These are phyloP conservation scores for Pseudopipra pipra DNA, from an alignment of 2,113 vertebrate genomes.

Conservation along the genomic window DNA sequence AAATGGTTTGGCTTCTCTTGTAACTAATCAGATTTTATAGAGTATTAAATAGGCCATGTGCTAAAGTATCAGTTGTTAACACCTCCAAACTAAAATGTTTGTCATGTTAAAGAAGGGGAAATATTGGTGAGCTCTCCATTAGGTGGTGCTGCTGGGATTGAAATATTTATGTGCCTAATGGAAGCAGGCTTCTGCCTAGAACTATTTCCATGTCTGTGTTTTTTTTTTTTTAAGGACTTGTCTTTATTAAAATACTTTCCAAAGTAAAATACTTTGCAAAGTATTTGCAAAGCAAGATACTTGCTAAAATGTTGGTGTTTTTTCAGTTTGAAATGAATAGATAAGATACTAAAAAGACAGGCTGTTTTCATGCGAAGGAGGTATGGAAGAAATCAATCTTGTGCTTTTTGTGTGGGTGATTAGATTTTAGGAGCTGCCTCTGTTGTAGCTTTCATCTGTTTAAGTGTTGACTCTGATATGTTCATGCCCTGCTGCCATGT, in stretches of 20 bases:
- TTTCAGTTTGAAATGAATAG: neutral
- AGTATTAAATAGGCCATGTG: neutral
- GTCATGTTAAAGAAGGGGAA: neutral
- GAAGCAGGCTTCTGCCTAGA: neutral
- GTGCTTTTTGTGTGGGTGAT: neutral
- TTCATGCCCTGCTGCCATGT: neutral
- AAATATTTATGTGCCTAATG: slow-evolving; percentile 21
- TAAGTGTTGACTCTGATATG: neutral
- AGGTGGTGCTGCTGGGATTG: slow-evolving; percentile 68
- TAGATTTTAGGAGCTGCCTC: neutral
- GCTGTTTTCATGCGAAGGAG: neutral
- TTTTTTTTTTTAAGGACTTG: neutral
- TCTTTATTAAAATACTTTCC: neutral
- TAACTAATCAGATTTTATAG: neutral
- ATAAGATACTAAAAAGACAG: neutral
- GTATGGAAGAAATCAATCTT: neutral
- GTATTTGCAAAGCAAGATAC: neutral
- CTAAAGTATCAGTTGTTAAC: slow-evolving; percentile 26
- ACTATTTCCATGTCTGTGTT: neutral
- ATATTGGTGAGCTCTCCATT: slow-evolving; percentile 51
- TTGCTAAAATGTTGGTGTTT: neutral
- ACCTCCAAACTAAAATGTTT: slow-evolving; percentile 32
- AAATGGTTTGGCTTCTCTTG: neutral
- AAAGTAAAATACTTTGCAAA: neutral
- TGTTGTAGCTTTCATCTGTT: neutral